These are phyloP conservation scores for Malurus splendens DNA, from an alignment of 2,797 vertebrate species.

Conservation along the genomic window DNA sequence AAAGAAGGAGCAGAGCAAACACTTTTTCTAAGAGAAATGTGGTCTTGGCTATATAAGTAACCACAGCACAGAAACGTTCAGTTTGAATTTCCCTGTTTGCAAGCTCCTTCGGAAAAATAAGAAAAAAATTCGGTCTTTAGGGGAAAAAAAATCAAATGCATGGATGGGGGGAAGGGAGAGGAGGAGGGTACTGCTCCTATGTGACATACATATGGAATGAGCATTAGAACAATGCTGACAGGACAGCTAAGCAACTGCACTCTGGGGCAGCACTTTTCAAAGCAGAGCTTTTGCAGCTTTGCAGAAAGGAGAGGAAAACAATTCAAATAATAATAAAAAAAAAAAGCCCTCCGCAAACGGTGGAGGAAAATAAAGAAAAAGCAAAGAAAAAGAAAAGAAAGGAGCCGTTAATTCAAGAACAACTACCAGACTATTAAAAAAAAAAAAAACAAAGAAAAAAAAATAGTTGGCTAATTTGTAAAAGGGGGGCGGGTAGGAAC, in stretches of 20 bases:
- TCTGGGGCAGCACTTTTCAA: conserved; percentile 70
- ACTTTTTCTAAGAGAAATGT: conserved; percentile 46
- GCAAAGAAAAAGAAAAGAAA: not conserved
- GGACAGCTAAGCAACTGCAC: conserved; percentile 65
- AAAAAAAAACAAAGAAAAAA: not conserved
- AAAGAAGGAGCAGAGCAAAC: conserved; percentile 37
- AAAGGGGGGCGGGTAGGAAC: not conserved
- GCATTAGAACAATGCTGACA: conserved; percentile 77
- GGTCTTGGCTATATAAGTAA: conserved; percentile 32
- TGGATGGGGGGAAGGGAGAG: conserved; percentile 54
- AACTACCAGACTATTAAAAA: not conserved
- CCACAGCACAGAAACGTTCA: conserved; percentile 36
- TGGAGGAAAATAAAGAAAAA: not conserved
- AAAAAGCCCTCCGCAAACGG: not conserved
- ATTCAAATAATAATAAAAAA: not conserved
- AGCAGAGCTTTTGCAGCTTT: conserved; percentile 62
- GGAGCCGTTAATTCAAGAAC: not conserved
- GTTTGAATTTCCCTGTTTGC: conserved; percentile 62
- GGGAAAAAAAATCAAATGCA: conserved; percentile 40
- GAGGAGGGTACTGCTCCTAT: conserved; percentile 63
- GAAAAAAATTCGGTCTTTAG: conserved; percentile 17
- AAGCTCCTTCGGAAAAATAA: conserved; percentile 25
- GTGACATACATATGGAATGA: conserved; percentile 82
- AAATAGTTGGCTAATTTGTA: conserved; percentile 25
- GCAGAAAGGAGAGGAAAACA: conserved; percentile 31